A percentile compares a stretch with the other conserved stretches of the same genome.
Evolutionary conservation across 2,797 vertebrate genomes (phyloP).

Genomic region (Decapterus maruadsi): DNA sequence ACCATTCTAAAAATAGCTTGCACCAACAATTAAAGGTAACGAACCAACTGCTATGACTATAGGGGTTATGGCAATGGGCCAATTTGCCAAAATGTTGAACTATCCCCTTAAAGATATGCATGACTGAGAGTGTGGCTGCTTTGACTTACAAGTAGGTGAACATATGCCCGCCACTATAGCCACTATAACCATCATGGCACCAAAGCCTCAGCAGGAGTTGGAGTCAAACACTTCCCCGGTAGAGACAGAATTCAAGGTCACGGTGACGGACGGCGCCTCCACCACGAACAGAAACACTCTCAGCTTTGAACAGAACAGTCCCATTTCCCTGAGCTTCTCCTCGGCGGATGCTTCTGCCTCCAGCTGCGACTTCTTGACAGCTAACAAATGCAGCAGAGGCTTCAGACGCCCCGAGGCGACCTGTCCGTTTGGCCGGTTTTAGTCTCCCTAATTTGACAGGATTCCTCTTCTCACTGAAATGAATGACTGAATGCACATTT

Average conservation of each 20-base stretch:
- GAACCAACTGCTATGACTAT: too few relatives aligned
- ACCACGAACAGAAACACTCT: neutral
- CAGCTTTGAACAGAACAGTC: neutral
- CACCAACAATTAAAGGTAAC: too few relatives aligned
- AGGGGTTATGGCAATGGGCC: too few relatives aligned
- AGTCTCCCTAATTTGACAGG: slow-evolving; percentile 8
- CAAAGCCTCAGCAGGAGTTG: too few relatives aligned
- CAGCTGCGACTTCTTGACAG: slow-evolving; percentile 13
- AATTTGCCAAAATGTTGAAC: too few relatives aligned
- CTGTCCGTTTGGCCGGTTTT: slow-evolving; percentile 8
- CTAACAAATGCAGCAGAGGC: neutral
- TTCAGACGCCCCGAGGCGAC: slow-evolving; percentile 1
- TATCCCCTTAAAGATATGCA: too few relatives aligned
- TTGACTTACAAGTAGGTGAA: too few relatives aligned
- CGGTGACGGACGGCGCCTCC: neutral
- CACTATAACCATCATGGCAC: too few relatives aligned
- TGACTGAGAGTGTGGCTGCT: too few relatives aligned
- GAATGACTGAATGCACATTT: slow-evolving; percentile 5
- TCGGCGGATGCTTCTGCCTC: slow-evolving; percentile 2
- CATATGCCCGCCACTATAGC: too few relatives aligned
- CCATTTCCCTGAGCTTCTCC: slow-evolving; percentile 1
- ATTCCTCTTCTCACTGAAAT: slow-evolving; percentile 2
- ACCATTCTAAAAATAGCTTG: too few relatives aligned
- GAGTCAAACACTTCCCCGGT: too few relatives aligned
- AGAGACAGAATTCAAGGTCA: neutral